Evolutionary conservation across 2,888 invertebrate species (phyloP).

Genomic region (Scaptomyza polygonia): DNA sequence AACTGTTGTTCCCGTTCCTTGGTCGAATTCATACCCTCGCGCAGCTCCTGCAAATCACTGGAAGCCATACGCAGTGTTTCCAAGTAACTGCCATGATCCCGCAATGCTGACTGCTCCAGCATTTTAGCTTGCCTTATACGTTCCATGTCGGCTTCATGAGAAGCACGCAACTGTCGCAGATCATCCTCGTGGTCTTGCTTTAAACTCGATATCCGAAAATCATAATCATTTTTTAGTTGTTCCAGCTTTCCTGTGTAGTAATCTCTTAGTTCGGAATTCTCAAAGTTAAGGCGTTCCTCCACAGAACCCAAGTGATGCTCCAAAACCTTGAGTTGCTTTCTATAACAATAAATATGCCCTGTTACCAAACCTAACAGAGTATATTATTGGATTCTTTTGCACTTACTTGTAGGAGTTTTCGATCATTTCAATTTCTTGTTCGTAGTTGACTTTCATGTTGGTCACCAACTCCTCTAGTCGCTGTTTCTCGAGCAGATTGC

Average conservation of each 20-base stretch:
- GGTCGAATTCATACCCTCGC: conserved; percentile 77
- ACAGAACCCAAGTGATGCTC: conserved; percentile 79
- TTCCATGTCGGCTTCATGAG: conserved; percentile 81
- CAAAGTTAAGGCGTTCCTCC: conserved; percentile 80
- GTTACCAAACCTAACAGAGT: too few relatives aligned
- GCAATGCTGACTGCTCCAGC: conserved; percentile 82
- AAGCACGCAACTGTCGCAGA: conserved; percentile 75
- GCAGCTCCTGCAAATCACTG: conserved; percentile 79
- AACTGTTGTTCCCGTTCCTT: conserved; percentile 79
- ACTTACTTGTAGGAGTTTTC: conserved; percentile 83
- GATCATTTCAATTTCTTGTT: conserved; percentile 83
- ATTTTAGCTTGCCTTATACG: conserved; percentile 83
- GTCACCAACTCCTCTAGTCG: conserved; percentile 83
- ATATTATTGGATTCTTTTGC: not conserved
- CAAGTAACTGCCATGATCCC: conserved; percentile 83
- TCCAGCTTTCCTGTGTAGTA: conserved; percentile 79
- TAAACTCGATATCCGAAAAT: conserved; percentile 65
- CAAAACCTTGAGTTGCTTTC: conserved; percentile 82
- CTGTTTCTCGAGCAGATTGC: conserved; percentile 82
- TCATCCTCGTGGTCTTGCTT: conserved; percentile 80
- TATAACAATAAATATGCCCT: not conserved
- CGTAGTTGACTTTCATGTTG: conserved; percentile 83
- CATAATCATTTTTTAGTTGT: conserved; percentile 66
- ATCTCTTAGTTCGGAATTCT: conserved; percentile 72
- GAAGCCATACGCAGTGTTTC: conserved; percentile 82